phyloP scores from a whole-genome alignment of 2,888 invertebrate genomes.

The Heliconius cydno region DNA sequence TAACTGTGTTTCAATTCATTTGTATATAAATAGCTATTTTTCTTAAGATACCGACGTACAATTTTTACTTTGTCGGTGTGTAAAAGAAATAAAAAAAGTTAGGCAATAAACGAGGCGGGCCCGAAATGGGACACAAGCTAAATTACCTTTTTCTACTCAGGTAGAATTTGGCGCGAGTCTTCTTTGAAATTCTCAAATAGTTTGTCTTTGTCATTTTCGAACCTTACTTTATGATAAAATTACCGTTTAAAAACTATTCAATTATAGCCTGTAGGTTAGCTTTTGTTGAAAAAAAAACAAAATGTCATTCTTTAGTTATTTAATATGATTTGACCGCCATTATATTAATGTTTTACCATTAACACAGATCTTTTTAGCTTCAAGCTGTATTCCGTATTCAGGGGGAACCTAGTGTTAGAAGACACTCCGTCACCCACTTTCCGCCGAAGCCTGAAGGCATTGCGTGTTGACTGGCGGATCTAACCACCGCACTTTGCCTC shows the following conservation, averaged over 20 bases:
- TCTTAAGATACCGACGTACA: conserved; percentile 29
- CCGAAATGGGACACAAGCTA: conserved; percentile 63
- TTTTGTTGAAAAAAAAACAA: conserved; percentile 2
- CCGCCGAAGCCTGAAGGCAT: too few relatives aligned
- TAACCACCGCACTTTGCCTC: too few relatives aligned
- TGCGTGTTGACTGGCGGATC: too few relatives aligned
- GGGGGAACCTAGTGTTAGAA: too few relatives aligned
- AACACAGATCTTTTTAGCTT: too few relatives aligned
- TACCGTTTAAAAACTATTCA: conserved; percentile 27
- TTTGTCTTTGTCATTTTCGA: conserved; percentile 42
- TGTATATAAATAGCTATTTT: conserved; percentile 23
- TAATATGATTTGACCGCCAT: conserved; percentile 6
- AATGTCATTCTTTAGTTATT: conserved; percentile 16
- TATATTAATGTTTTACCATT: conserved; percentile 9
- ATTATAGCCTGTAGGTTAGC: conserved; percentile 26
- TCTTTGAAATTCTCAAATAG: conserved; percentile 46
- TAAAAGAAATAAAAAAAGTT: conserved; percentile 56
- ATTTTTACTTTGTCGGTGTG: conserved; percentile 59
- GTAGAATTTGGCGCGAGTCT: conserved; percentile 65
- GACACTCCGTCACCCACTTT: too few relatives aligned
- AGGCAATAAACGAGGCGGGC: conserved; percentile 68
- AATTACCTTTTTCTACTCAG: conserved; percentile 63
- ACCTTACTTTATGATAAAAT: conserved; percentile 28
- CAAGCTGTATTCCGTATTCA: too few relatives aligned
- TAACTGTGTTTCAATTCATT: conserved; percentile 25